These are phyloP conservation scores for Labroides dimidiatus DNA, from an alignment of 2,797 vertebrate species.

Conservation along the genomic window DNA sequence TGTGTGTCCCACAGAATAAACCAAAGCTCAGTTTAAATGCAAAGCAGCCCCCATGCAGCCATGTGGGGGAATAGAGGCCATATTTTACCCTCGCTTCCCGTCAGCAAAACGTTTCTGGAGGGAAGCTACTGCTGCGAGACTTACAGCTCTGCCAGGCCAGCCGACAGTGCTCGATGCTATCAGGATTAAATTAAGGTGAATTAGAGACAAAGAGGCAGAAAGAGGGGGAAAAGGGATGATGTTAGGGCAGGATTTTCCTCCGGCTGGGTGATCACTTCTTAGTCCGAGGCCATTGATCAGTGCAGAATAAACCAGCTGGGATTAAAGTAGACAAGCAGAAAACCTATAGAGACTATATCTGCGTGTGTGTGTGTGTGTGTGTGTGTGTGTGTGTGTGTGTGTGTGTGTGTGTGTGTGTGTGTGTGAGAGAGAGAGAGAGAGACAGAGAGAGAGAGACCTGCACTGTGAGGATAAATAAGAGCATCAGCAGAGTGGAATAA, in stretches of 20 bases:
- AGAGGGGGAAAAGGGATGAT: constrained; percentile 82
- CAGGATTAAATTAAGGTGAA: constrained; percentile 87
- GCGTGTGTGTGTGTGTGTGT: constrained; percentile 38
- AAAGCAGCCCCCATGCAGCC: constrained; percentile 70
- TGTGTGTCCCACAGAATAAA: constrained; percentile 66
- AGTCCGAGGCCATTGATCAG: constrained; percentile 83
- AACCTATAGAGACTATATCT: constrained; percentile 75
- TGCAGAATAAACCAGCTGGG: constrained; percentile 73
- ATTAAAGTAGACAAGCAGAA: constrained; percentile 79
- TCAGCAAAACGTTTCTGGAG: constrained; percentile 82
- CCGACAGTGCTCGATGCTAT: constrained; percentile 84
- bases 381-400: constrained; percentile 32
- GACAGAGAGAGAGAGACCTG: too few species aligned
- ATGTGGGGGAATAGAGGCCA: constrained; percentile 72
- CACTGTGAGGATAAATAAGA: constrained; percentile 61
- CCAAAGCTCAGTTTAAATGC: constrained; percentile 83
- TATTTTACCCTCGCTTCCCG: constrained; percentile 78
- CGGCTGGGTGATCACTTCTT: constrained; percentile 80
- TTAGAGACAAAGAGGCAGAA: constrained; percentile 82
- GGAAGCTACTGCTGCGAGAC: constrained; percentile 80
- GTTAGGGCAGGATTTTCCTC: constrained; percentile 78
- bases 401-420: constrained; percentile 38
- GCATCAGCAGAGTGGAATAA: constrained; percentile 54
- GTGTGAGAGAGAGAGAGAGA: too few species aligned
- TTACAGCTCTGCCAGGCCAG: constrained; percentile 80